phyloP scores from a whole-genome alignment of 2,113 vertebrate species.

The Danio rerio region DNA sequence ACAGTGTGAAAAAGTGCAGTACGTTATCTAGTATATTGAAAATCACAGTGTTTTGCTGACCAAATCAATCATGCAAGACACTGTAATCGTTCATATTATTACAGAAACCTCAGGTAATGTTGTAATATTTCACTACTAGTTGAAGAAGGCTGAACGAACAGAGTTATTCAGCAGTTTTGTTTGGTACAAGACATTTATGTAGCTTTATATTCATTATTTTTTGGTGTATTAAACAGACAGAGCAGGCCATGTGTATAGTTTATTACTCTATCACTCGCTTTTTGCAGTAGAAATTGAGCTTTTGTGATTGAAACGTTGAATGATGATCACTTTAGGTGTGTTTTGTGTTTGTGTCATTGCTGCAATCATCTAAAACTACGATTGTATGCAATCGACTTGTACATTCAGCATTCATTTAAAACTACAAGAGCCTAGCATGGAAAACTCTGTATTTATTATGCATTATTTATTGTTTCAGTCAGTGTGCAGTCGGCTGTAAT shows the following conservation, averaged over 20 bases:
- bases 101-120: constrained; percentile 11
- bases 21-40: not conserved
- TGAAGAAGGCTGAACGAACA: not conserved
- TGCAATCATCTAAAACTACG: not conserved
- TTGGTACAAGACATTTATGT: not conserved
- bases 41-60: constrained; percentile 7
- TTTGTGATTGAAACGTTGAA: not conserved
- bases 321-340: not conserved
- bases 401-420: not conserved
- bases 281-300: not conserved
- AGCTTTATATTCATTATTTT: not conserved
- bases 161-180: not conserved
- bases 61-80: not conserved
- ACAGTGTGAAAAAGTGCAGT: constrained; percentile 31
- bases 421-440: not conserved
- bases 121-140: constrained; percentile 4
- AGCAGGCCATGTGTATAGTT: not conserved
- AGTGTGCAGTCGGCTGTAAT: not conserved
- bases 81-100: not conserved
- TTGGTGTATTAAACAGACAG: not conserved
- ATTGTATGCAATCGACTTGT: not conserved
- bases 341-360: not conserved
- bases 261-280: not conserved
- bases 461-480: constrained; percentile 28
- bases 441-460: constrained; percentile 2